Evolutionary conservation across 2,797 vertebrate species (phyloP), one percentile per base, ranked within the genome.

Genomic region (Anolis apletophallus): DNA sequence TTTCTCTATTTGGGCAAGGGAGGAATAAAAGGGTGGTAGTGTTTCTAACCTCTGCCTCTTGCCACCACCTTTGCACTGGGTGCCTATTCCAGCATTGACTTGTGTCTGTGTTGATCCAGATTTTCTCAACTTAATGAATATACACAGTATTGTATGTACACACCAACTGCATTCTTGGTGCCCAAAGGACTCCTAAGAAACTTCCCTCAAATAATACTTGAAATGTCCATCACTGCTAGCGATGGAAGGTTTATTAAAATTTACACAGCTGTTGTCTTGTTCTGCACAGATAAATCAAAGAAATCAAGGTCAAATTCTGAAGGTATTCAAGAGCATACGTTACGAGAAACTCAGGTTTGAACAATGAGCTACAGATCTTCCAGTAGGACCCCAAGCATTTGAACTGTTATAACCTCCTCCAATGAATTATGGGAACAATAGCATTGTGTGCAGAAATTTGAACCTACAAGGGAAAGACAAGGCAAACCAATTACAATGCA

Each of bases 361-460:
- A 36, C 23, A 36, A 36, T 11, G 57, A 59, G 23, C 14, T n/a
- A 26, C 32, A n/a, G 4, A 67, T 34, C 32, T 55, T 46, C 50
- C 32, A 26, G 8, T 73, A 73, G 36, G 34, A 73, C 16, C 13
- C 57, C n/a, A 40, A 61, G 26, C 52, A 77, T 46, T 77, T 68
- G 77, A 84, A 84, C 74, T 85, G 74, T 21, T 50, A 77, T 36
- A 68, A 55, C 57, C 29, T 36, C 40, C 9, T 69, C 46, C 59
- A 68, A 55, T 14, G 73, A 68, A 77, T 74, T 55, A 59, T 40
- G 17, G 80, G 32, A 72, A 57, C 2, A 19, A 83, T 26, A 61
- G 26, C 55, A 61, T 83, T 74, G 14, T 46, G 36, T 46, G 34
- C 26, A 17, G 32, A 81, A 16, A 71, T 81, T 4, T 67, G 52